These are phyloP conservation scores for Oxygymnocypris stewartii DNA, from an alignment of 2,113 vertebrate species.

Conservation along the genomic window DNA sequence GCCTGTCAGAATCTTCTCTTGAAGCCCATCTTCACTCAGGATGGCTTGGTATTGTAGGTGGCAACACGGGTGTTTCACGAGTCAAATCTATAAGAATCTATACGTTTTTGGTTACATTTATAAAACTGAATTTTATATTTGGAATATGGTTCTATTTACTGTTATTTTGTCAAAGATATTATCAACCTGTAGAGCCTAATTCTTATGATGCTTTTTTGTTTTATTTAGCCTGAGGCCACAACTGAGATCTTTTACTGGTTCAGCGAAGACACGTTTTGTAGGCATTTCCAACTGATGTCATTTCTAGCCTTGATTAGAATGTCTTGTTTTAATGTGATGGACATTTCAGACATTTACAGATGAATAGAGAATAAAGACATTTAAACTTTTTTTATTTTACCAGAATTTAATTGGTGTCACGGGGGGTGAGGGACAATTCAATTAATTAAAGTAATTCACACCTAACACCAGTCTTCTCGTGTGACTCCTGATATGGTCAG, in stretches of 20 bases:
- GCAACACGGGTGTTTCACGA: constrained; percentile 41
- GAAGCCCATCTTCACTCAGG: constrained; percentile 3
- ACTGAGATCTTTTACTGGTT: constrained; percentile 59
- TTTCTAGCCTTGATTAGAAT: constrained; percentile 61
- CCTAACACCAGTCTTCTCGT: background rate
- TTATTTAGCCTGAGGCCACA: constrained; percentile 46
- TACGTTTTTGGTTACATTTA: constrained; percentile 42
- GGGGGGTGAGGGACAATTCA: background rate
- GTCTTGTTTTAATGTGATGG: constrained; percentile 63
- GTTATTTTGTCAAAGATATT: constrained; percentile 14
- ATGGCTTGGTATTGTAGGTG: constrained; percentile 56
- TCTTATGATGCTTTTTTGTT: constrained; percentile 37
- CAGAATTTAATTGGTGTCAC: background rate
- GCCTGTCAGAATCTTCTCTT: background rate
- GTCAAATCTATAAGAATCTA: constrained; percentile 41
- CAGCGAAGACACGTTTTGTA: constrained; percentile 50
- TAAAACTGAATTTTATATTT: constrained; percentile 53
- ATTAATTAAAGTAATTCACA: background rate
- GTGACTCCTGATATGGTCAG: background rate
- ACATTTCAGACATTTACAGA: constrained; percentile 62
- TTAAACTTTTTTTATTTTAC: background rate
- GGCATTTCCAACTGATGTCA: constrained; percentile 60
- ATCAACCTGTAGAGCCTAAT: constrained; percentile 38
- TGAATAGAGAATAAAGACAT: constrained; percentile 70
- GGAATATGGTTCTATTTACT: constrained; percentile 56